These are phyloP conservation scores for Callimorpha dominula DNA, from an alignment of 2,888 invertebrate genomes.

Conservation along the genomic window DNA sequence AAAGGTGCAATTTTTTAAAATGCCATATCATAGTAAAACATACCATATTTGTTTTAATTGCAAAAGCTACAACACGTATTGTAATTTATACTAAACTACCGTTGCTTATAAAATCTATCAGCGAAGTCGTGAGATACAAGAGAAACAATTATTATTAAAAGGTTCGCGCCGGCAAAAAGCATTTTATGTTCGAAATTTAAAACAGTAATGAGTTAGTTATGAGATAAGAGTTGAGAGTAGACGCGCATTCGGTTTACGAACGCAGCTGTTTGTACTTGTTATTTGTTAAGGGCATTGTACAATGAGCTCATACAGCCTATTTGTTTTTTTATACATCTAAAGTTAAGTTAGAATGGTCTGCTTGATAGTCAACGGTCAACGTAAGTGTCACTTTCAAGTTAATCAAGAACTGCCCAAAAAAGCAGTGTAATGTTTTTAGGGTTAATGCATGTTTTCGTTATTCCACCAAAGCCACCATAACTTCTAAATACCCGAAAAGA, in stretches of 20 bases:
- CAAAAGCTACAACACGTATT: slow-evolving; percentile 3
- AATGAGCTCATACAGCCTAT: background rate
- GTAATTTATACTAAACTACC: slow-evolving; percentile 5
- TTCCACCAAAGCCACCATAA: too few species aligned
- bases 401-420: too few species aligned
- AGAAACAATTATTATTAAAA: slow-evolving; percentile 43
- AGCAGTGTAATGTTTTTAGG: too few species aligned
- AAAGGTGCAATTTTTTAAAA: too few species aligned
- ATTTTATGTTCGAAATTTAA: slow-evolving; percentile 50
- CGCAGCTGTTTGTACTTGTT: slow-evolving; percentile 50
- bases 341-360: background rate
- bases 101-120: slow-evolving; percentile 24
- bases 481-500: too few species aligned
- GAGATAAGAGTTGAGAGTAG: slow-evolving; percentile 52
- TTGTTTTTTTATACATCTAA: background rate
- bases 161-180: slow-evolving; percentile 35
- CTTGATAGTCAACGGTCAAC: background rate
- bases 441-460: too few species aligned
- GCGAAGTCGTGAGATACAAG: slow-evolving; percentile 39
- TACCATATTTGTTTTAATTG: background rate
- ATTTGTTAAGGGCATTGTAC: slow-evolving; percentile 37
- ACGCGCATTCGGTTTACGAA: slow-evolving; percentile 39
- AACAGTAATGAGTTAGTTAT: slow-evolving; percentile 61
- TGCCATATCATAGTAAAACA: slow-evolving; percentile 3
- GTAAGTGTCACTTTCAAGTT: background rate